phyloP scores from a whole-genome alignment of 2,888 invertebrate species.

The Nemotelus nigrinus region DNA sequence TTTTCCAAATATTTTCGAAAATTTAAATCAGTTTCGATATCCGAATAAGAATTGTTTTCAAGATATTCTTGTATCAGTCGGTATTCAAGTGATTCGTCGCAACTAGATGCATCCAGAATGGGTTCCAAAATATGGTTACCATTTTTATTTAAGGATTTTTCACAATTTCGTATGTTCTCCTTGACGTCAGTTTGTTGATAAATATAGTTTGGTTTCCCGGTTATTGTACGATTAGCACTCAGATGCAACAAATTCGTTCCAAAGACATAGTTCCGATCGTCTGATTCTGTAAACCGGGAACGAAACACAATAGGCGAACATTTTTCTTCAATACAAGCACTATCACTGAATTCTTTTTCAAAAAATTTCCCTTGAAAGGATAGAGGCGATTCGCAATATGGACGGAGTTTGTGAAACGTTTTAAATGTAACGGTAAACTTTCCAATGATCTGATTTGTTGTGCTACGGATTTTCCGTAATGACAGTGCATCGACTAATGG shows the following conservation, averaged over 20 bases:
- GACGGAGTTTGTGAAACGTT: slow-evolving; percentile 49
- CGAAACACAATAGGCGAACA: slow-evolving; percentile 59
- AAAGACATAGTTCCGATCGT: slow-evolving; percentile 58
- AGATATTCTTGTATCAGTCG: slow-evolving; percentile 62
- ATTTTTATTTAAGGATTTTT: slow-evolving; percentile 57
- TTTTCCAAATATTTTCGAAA: slow-evolving; percentile 62
- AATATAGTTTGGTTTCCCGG: slow-evolving; percentile 57
- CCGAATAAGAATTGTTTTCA: slow-evolving; percentile 63
- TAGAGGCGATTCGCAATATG: slow-evolving; percentile 60
- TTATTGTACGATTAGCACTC: slow-evolving; percentile 58
- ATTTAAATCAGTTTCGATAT: slow-evolving; percentile 62
- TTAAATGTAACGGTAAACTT: slow-evolving; percentile 60
- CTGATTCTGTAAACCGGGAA: slow-evolving; percentile 52
- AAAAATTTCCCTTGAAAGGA: slow-evolving; percentile 63
- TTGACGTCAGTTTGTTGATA: slow-evolving; percentile 49
- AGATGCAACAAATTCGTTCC: slow-evolving; percentile 61
- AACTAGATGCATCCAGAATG: slow-evolving; percentile 60
- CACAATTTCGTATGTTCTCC: slow-evolving; percentile 53
- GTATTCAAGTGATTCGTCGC: slow-evolving; percentile 62
- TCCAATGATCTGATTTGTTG: slow-evolving; percentile 61
- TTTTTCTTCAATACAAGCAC: slow-evolving; percentile 37
- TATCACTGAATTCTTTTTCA: slow-evolving; percentile 53
- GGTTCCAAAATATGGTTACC: slow-evolving; percentile 60
- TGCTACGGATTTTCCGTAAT: slow-evolving; percentile 60
- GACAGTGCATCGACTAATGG: slow-evolving; percentile 54